Evolutionary conservation across 2,888 invertebrate genomes (phyloP).

Genomic region (Bibio marci): DNA sequence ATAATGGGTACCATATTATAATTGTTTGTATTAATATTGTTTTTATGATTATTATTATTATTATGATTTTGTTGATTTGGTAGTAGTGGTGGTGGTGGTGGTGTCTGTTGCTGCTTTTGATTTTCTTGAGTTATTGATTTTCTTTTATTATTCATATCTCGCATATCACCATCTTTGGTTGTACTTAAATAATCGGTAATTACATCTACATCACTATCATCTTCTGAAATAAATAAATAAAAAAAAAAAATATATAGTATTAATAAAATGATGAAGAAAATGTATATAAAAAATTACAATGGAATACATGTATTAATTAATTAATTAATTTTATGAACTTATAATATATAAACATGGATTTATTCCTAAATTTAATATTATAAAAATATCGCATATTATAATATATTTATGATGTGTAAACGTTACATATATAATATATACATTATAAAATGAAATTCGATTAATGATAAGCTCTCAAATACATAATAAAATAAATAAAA

Average conservation of each 20-base stretch:
- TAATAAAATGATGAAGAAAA: not conserved
- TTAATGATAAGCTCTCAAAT: too few species aligned
- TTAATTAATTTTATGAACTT: too few species aligned
- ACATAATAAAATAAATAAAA: too few species aligned
- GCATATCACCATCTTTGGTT: conserved; percentile 12
- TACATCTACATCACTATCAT: conserved; percentile 28
- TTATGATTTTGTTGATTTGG: conserved; percentile 3
- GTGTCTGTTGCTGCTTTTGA: conserved; percentile 5
- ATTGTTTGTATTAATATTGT: conserved; percentile 6
- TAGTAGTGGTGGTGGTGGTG: conserved; percentile 1
- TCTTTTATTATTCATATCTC: conserved; percentile 9
- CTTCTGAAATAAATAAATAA: conserved; percentile 12
- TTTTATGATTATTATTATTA: conserved; percentile 8
- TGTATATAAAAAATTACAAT: not conserved
- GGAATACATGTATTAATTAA: too few species aligned
- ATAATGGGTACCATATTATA: conserved; percentile 54
- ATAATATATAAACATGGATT: too few species aligned
- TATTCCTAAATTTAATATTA: too few species aligned
- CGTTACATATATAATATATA: too few species aligned
- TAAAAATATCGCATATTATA: too few species aligned
- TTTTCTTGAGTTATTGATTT: conserved; percentile 1
- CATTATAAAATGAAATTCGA: too few species aligned
- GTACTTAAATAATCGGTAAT: conserved; percentile 28
- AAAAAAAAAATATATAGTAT: not conserved
- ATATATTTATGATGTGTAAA: too few species aligned